Percentiles rank a stretch among this genome's conserved stretches.
phyloP scores from a whole-genome alignment of 2,888 invertebrate species.

The Abrostola triplasia region DNA sequence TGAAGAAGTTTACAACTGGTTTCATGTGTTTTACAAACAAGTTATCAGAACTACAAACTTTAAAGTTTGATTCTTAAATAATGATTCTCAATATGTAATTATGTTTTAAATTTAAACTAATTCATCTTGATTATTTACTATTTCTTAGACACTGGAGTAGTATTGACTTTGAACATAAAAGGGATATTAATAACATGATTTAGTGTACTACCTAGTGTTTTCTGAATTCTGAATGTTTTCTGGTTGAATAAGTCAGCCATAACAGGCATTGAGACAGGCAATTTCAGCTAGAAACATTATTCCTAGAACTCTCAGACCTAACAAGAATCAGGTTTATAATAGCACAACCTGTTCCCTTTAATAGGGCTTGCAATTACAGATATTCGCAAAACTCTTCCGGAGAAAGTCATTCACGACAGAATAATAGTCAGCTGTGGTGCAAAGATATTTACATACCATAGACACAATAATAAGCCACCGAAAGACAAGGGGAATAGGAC shows the following conservation, averaged over 20 bases:
- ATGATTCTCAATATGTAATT: not conserved
- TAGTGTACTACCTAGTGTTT: conserved; percentile 38
- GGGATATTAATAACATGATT: conserved; percentile 35
- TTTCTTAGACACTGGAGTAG: not conserved
- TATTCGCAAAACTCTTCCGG: conserved; percentile 30
- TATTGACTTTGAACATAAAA: conserved; percentile 16
- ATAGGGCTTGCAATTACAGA: conserved; percentile 35
- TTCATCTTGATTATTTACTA: no score
- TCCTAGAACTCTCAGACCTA: conserved; percentile 52
- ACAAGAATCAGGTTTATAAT: conserved; percentile 52
- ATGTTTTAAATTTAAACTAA: not conserved
- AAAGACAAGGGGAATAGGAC: conserved; percentile 19
- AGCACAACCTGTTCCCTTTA: conserved; percentile 56
- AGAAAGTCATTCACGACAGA: conserved; percentile 45
- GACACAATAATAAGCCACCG: conserved; percentile 48
- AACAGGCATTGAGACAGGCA: conserved; percentile 35
- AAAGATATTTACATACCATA: conserved; percentile 56
- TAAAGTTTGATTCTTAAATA: no score
- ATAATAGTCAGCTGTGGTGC: conserved; percentile 59
- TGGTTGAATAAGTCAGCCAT: conserved; percentile 47
- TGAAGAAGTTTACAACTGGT: conserved; percentile 20
- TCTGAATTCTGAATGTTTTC: no score
- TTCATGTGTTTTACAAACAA: conserved; percentile 3
- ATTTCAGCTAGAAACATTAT: conserved; percentile 53
- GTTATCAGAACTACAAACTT: no score